phyloP scores from a whole-genome alignment of 2,113 vertebrate species.

The Willisornis vidua region DNA sequence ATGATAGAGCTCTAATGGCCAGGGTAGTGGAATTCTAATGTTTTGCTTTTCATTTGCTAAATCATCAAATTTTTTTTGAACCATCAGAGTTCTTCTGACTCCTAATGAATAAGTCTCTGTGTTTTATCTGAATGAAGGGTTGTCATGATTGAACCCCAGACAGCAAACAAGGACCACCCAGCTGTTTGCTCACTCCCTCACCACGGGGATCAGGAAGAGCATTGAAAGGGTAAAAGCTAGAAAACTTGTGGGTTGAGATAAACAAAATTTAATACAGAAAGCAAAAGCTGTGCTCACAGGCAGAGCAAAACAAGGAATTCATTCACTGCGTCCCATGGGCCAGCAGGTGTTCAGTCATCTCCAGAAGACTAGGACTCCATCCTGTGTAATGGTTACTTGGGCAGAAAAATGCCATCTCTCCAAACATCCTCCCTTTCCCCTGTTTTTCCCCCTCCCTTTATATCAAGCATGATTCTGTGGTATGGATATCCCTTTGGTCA shows the following conservation, averaged over 20 bases:
- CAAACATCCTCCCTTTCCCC: not conserved
- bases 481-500: not conserved
- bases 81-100: not conserved
- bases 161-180: not conserved
- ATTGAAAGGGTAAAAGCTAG: not conserved
- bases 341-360: not conserved
- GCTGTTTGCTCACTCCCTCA: not conserved
- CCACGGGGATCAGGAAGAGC: not conserved
- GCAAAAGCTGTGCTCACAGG: not conserved
- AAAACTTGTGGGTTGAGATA: not conserved
- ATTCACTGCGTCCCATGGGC: not conserved
- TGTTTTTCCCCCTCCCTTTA: not conserved
- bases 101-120: not conserved
- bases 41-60: not conserved
- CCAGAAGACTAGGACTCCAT: not conserved
- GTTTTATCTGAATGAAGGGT: not conserved
- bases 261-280: not conserved
- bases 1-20: not conserved
- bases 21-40: not conserved
- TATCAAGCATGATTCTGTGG: not conserved
- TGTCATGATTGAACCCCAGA: not conserved
- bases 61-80: not conserved
- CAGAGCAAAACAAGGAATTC: not conserved
- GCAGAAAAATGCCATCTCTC: not conserved
- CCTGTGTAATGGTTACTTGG: not conserved